Conservation (phyloP, 2,113 vertebrate genomes). For the Apeltes quadracus region DNA sequence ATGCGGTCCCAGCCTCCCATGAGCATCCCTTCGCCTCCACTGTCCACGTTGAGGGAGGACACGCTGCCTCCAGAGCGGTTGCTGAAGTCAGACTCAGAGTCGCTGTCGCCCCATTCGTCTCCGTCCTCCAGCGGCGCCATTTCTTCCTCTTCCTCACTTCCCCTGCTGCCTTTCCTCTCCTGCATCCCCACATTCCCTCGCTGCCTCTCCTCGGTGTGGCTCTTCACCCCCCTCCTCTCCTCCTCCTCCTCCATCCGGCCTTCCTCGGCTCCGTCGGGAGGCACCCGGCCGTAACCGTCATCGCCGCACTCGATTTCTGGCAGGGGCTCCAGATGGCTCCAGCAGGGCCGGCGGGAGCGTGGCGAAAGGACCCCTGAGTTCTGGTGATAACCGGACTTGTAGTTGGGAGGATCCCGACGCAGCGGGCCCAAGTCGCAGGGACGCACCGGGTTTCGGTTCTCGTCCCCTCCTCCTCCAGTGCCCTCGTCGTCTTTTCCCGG, state of each 20-base stretch:
- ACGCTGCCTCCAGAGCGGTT: conserved; percentile 85
- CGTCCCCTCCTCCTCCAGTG: conserved; percentile 74
- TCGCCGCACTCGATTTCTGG: conserved; percentile 79
- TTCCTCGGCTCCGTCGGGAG: conserved; percentile 89
- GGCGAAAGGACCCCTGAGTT: conserved; percentile 64
- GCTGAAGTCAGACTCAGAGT: conserved; percentile 87
- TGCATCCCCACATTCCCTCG: conserved; percentile 27
- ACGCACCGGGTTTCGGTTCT: conserved; percentile 86
- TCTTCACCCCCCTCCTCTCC: conserved; percentile 55
- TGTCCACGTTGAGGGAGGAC: conserved; percentile 81
- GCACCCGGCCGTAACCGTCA: conserved; percentile 82
- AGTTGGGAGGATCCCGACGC: conserved; percentile 52
- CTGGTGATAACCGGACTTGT: conserved; percentile 48
- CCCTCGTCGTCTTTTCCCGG: conserved; percentile 61
- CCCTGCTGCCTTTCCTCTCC: conserved; percentile 58
- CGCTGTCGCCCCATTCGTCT: conserved; percentile 81
- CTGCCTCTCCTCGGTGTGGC: conserved; percentile 37
- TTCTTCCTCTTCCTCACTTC: conserved; percentile 64
- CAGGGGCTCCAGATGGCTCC: conserved; percentile 79
- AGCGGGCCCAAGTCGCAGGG: conserved; percentile 59
- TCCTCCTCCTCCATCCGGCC: conserved; percentile 72
- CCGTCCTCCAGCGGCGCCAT: conserved; percentile 42
- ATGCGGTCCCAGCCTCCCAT: conserved; percentile 70
- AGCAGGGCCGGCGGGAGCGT: conserved; percentile 74
- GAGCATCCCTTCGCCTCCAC: conserved; percentile 51